These are phyloP conservation scores for Hermaeophaga mercurialis DNA, from an alignment of 2,888 invertebrate species.

Conservation along the genomic window DNA sequence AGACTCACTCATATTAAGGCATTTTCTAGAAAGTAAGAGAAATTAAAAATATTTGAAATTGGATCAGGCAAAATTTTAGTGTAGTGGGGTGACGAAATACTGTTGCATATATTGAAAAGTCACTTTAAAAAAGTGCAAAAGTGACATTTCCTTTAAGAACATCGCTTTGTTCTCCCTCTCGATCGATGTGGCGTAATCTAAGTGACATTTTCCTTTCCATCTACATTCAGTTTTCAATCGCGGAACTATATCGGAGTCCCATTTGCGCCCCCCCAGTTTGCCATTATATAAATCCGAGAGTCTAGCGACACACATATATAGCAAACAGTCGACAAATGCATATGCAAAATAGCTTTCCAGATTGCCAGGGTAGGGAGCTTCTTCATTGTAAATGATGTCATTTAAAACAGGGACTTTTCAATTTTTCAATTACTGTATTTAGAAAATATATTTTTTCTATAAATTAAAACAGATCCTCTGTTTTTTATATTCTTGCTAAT, in stretches of 20 bases:
- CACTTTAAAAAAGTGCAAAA: not conserved
- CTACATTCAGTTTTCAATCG: slow-evolving; percentile 21
- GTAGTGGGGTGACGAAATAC: no score
- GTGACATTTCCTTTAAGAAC: not conserved
- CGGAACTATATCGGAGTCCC: slow-evolving; percentile 19
- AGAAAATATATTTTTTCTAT: no score
- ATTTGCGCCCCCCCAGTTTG: slow-evolving; percentile 16
- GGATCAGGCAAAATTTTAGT: no score
- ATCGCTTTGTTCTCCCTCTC: slow-evolving; percentile 7
- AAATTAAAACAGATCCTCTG: no score
- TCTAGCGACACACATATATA: slow-evolving; percentile 31
- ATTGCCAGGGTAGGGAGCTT: not conserved
- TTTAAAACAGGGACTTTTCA: no score
- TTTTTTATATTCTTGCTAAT: no score
- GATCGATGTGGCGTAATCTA: slow-evolving; percentile 7
- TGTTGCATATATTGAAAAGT: no score
- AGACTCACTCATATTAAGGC: no score
- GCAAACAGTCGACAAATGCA: slow-evolving; percentile 51
- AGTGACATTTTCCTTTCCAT: slow-evolving; percentile 18
- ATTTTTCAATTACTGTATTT: no score
- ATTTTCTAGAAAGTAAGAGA: no score
- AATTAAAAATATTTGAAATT: no score
- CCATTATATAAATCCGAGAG: slow-evolving; percentile 52
- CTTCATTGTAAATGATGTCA: not conserved
- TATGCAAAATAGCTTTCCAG: slow-evolving; percentile 40